These are phyloP conservation scores for Ictalurus punctatus DNA, from an alignment of 2,113 vertebrate species.

Conservation along the genomic window DNA sequence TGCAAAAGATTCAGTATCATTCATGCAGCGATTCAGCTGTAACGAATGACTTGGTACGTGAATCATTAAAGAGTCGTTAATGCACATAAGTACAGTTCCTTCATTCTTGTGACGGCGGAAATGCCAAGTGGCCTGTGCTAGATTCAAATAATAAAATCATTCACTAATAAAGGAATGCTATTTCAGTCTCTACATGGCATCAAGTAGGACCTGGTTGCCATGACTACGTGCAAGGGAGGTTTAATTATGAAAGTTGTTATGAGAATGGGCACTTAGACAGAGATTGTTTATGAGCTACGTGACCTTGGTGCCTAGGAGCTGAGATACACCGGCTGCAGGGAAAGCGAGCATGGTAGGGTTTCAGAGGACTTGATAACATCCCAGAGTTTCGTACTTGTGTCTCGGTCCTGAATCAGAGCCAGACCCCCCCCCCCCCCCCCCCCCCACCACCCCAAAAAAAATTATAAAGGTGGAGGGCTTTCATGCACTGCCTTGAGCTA, in stretches of 20 bases:
- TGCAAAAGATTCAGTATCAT: not conserved
- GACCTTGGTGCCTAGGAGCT: conserved; percentile 14
- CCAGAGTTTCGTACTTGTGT: not conserved
- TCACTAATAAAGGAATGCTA: not conserved
- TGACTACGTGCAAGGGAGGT: conserved; percentile 3
- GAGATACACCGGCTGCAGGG: not conserved
- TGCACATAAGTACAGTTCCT: not conserved
- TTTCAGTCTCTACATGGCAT: not conserved
- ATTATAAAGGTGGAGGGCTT: not conserved
- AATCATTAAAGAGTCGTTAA: not conserved
- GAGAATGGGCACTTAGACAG: conserved; percentile 11
- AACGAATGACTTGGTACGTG: not conserved
- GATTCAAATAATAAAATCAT: not conserved
- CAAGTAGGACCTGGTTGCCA: conserved; percentile 16
- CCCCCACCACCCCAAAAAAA: not conserved
- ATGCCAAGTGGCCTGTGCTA: not conserved
- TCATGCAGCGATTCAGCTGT: not conserved
- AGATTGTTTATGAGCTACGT: conserved; percentile 21
- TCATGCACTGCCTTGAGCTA: not conserved
- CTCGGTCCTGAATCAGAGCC: not conserved
- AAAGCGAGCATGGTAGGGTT: not conserved
- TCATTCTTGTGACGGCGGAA: not conserved
- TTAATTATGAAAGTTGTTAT: conserved; percentile 37
- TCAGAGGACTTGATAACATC: not conserved
- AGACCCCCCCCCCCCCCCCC: not conserved